phyloP scores from a whole-genome alignment of 2,888 invertebrate genomes.

The Dicycla oo region DNA sequence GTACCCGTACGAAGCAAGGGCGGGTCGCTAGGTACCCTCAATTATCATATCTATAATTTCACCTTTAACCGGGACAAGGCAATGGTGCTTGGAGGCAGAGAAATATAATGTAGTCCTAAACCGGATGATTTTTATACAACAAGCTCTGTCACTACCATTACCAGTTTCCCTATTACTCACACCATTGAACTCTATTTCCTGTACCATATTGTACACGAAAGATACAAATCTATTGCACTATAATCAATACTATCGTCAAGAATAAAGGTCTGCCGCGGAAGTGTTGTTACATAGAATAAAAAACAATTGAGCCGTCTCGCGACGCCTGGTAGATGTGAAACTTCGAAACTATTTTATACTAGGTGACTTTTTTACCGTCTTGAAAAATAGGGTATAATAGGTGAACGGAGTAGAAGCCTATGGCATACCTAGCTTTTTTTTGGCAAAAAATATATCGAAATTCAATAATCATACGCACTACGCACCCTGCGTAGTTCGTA shows the following conservation, averaged over 20 bases:
- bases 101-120: not conserved
- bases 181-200: conserved; percentile 45
- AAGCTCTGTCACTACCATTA: not conserved
- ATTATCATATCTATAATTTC: not conserved
- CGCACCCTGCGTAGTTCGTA: too few relatives aligned
- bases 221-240: conserved; percentile 37
- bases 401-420: too few relatives aligned
- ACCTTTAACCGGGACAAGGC: not conserved
- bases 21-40: too few relatives aligned
- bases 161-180: not conserved
- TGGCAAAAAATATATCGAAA: too few relatives aligned
- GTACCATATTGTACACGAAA: conserved; percentile 40
- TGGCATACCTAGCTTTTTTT: too few relatives aligned
- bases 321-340: too few relatives aligned
- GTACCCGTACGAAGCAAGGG: too few relatives aligned
- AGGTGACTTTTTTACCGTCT: too few relatives aligned
- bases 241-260: conserved; percentile 42
- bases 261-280: conserved; percentile 43
- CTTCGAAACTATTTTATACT: too few relatives aligned
- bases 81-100: not conserved
- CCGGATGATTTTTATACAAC: not conserved
- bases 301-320: too few relatives aligned
- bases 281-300: conserved; percentile 22
- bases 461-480: too few relatives aligned
- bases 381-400: too few relatives aligned